Conservation (phyloP, 2,113 vertebrate species). For the Pampusana beccarii region DNA sequence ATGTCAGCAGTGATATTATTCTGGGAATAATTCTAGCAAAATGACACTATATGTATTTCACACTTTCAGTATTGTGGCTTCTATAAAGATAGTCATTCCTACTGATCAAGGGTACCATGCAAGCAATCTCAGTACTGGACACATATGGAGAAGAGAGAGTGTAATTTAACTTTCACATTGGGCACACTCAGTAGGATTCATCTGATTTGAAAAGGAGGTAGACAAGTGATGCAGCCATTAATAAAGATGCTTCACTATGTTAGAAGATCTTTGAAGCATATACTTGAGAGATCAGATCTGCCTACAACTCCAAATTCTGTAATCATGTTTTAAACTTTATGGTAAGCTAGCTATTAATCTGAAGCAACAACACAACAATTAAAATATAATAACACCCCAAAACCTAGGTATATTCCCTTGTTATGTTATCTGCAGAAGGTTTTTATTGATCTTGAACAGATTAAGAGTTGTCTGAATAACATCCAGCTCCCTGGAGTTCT, state of each 20-base stretch:
- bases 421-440: neutral
- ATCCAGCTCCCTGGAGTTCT: slow-evolving; percentile 17
- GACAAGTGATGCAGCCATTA: neutral
- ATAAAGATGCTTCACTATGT: neutral
- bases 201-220: neutral
- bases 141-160: neutral
- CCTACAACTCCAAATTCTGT: neutral
- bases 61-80: neutral
- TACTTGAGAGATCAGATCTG: neutral
- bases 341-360: neutral
- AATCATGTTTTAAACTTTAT: neutral
- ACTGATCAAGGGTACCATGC: neutral
- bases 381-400: neutral
- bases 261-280: neutral
- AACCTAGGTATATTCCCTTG: neutral
- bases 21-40: neutral
- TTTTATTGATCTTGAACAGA: neutral
- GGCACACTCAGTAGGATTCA: neutral
- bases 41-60: neutral
- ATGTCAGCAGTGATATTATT: neutral
- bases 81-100: neutral
- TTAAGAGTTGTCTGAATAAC: neutral
- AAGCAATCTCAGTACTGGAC: neutral
- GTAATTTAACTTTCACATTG: slow-evolving; percentile 11
- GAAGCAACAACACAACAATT: neutral